Percentiles rank a stretch among this genome's conserved stretches.
phyloP scores from a whole-genome alignment of 2,113 vertebrate genomes.

The Dasyurus viverrinus region DNA sequence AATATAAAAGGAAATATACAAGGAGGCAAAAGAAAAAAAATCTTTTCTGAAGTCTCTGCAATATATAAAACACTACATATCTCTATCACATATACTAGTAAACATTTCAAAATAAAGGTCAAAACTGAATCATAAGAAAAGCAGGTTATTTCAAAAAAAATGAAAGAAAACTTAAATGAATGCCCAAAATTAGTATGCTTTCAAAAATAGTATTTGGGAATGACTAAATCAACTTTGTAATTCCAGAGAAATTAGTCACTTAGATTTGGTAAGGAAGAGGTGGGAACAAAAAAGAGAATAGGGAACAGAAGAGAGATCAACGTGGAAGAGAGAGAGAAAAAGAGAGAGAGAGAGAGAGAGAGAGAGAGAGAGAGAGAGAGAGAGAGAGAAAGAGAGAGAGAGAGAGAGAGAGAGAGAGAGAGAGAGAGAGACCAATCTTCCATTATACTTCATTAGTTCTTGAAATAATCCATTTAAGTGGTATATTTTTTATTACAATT shows the following conservation, averaged over 20 bases:
- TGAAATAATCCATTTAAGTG: background rate
- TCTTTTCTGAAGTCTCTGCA: background rate
- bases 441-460: background rate
- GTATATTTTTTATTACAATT: background rate
- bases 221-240: background rate
- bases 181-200: background rate
- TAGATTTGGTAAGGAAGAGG: background rate
- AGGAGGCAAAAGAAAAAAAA: background rate
- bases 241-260: background rate
- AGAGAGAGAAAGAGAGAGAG: too few species aligned
- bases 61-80: background rate
- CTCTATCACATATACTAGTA: background rate
- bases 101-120: background rate
- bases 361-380: too few species aligned
- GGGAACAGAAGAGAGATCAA: background rate
- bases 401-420: too few species aligned
- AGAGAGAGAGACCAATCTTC: background rate
- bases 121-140: background rate
- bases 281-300: background rate
- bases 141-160: background rate
- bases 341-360: background rate
- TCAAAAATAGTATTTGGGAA: background rate
- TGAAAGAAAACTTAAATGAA: background rate
- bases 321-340: background rate
- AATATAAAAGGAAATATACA: background rate